These are phyloP conservation scores for Corydoras maculifer DNA, from an alignment of 2,113 vertebrate species.

Conservation along the genomic window DNA sequence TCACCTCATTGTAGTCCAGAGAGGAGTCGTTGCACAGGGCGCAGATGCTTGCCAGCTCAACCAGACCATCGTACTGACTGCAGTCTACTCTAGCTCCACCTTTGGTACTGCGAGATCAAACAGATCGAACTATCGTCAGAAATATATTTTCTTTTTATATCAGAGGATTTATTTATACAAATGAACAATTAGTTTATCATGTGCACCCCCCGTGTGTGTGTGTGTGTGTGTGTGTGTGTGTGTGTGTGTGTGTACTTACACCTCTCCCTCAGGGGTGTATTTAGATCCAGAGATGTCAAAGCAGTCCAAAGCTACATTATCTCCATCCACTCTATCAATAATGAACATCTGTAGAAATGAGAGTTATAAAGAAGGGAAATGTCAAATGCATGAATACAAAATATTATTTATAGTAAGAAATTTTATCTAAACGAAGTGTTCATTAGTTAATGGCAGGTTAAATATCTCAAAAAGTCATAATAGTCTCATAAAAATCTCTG, in stretches of 20 bases:
- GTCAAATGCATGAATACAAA: neutral
- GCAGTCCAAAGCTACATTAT: conserved; percentile 73
- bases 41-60: conserved; percentile 86
- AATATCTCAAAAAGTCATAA: too few species aligned
- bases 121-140: neutral
- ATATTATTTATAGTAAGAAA: too few species aligned
- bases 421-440: too few species aligned
- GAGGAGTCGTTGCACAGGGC: conserved; percentile 92
- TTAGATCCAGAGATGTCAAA: conserved; percentile 90
- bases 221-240: conserved; percentile 1
- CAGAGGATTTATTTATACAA: neutral
- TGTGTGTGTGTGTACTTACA: conserved; percentile 70
- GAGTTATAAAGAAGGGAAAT: neutral
- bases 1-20: conserved; percentile 87
- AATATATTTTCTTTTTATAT: too few species aligned
- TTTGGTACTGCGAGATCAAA: conserved; percentile 63
- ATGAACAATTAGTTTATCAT: neutral
- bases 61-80: conserved; percentile 79
- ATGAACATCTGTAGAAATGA: conserved; percentile 76
- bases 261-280: conserved; percentile 88
- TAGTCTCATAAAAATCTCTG: too few species aligned
- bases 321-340: conserved; percentile 74
- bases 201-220: neutral
- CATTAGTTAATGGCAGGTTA: too few species aligned
- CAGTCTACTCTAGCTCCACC: conserved; percentile 69